Base-by-base conservation (phyloP, 2,113 vertebrate genomes). In the Tenebrosternarchus preto region DNA sequence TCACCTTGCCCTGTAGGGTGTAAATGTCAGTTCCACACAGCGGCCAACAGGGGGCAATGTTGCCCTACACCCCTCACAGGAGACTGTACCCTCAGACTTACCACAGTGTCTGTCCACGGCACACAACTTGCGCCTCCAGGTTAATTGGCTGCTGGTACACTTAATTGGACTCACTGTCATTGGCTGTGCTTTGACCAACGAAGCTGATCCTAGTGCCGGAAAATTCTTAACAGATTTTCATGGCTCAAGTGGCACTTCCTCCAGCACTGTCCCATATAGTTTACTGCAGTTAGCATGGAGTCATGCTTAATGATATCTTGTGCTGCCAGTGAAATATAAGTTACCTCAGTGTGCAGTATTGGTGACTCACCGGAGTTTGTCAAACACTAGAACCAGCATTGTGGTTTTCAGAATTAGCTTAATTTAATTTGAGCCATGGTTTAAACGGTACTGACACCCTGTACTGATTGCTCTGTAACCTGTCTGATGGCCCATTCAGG, bases 141-240 rank as follows among this genome's bases (percentile, higher is more conserved):
- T 80, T 75, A 80, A 80, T 80, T 80, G 79, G 79, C 79, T 80
- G 78, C 61, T 16, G 24, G 61, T 61, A 16, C 20, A 19, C 46
- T 80, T 73, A 74, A 80, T 73, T 50, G 79, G 79, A 80, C 50
- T 74, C 15, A 63, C 53, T 67, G 70, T 80, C 71, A 80, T 46
- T 68, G 79, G 74, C 67, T 74, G 79, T 53, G 78, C 63, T 80
- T 80, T 74, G 74, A 74, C 43, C 61, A 80, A 61, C 36, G 36
- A 63, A 75, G 61, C 79, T 80, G 71, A 80, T 80, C 63, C 31
- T 36, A 59, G 79, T 74, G 70, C 22, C 33, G 19, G 61, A 73
- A 80, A 67, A 74, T 20, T 71, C 50, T 64, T 80, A 80, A 80
- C 74, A 61, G 75, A 80, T 80, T 80, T 80, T 67, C 79, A 80